Evolutionary conservation across 2,797 vertebrate species (phyloP).

Genomic region (Rallus crepitans): DNA sequence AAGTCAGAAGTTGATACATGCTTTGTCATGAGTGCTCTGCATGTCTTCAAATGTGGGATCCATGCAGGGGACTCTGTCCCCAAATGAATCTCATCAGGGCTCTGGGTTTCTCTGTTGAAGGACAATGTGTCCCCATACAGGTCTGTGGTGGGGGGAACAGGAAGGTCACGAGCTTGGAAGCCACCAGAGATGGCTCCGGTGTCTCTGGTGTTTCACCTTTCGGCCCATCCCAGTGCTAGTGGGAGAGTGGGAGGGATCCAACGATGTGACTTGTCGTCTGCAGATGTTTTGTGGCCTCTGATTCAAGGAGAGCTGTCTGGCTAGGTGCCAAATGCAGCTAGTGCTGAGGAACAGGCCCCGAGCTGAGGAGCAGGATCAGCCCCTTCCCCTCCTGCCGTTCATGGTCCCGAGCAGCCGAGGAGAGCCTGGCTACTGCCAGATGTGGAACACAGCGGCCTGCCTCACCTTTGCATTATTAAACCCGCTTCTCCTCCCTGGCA

Average conservation of each 20-base stretch:
- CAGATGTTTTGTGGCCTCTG: fast-evolving
- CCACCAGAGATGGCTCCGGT: not conserved
- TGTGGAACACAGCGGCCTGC: not conserved
- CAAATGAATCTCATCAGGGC: too few species aligned
- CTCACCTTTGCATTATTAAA: not conserved
- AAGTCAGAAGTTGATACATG: fast-evolving
- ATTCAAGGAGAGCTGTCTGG: not conserved
- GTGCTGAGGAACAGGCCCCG: not conserved
- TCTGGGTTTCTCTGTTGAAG: not conserved
- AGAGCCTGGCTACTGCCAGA: not conserved
- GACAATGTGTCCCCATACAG: fast-evolving
- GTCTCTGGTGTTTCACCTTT: not conserved
- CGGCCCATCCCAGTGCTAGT: fast-evolving
- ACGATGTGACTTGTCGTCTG: fast-evolving
- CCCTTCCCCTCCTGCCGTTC: not conserved
- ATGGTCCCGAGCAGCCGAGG: not conserved
- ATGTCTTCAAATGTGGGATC: fast-evolving
- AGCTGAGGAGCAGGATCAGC: not conserved
- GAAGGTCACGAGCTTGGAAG: fast-evolving
- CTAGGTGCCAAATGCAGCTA: not conserved
- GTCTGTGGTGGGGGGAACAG: not conserved
- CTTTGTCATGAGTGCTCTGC: not conserved
- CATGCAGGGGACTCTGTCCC: fast-evolving
- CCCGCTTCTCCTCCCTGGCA: not conserved
- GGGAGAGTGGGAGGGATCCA: fast-evolving